Base-by-base conservation (phyloP, 2,797 vertebrate genomes). In the Dipus sagitta region DNA sequence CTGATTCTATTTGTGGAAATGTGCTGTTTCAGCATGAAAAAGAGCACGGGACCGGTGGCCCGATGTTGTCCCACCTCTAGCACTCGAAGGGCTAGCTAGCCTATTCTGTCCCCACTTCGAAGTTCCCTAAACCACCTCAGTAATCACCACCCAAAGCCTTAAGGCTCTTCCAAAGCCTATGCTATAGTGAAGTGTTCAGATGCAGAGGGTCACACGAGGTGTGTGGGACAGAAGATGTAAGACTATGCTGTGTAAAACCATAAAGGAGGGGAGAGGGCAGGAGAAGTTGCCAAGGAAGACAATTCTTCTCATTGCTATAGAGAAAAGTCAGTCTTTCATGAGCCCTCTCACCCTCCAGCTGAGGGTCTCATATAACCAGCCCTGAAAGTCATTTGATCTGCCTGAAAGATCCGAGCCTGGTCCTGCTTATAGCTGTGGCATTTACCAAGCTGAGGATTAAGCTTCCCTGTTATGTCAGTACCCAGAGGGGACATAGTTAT, bases 1-100 rank as follows among this genome's bases (percentile, higher is more conserved):
- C 74, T n/a, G 91, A 62, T 93, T 93, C 96, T 96, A 80, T 93
- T 95, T 92, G 64, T 90, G 86, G 94, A 93, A 85, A 84, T 38
- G 20, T 3, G 58, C 62, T n/a, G 26, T 67, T 23, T 75, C 78
- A 38, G 62, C 64, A 15, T 28, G 54, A 74, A 85, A 64, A 32
- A 3, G 58, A 14, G 1, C 34, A 0, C 14, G 82, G 32, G 83
- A 60, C 26, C 26, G 28, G 72, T 17, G 77, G 64, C 14, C n/a
- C 30, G n/a, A 32, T 87, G 77, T 28, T 65, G 34, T 67, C 71
- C 77, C 2, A 7, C 3, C 52, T 38, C 58, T 84, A 23, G 17
- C 62, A 58, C 38, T 24, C 34, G 20, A 62, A 72, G 15, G 60
- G 26, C 58, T 71, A 9, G 2, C 81, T 74, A 62, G 32, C 20